Evolutionary conservation across 2,797 vertebrate species (phyloP).

Genomic region (Accipiter fasciatus): DNA sequence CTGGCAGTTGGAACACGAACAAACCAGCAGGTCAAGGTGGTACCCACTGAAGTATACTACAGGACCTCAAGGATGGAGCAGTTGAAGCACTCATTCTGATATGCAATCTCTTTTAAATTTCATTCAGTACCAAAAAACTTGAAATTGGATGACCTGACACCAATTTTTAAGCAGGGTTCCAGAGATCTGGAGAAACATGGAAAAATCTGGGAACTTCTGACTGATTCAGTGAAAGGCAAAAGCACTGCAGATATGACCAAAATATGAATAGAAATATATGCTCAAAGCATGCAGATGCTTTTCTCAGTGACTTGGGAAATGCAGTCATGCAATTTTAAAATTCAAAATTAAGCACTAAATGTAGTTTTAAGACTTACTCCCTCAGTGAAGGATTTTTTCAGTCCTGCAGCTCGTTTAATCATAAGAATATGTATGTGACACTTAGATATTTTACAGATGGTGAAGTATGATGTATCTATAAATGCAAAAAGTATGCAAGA

Average conservation of each 20-base stretch:
- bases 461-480: neutral
- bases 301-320: neutral
- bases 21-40: neutral
- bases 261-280: neutral
- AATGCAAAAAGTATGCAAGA: neutral
- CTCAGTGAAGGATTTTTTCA: neutral
- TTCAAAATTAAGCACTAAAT: neutral
- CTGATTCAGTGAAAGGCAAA: neutral
- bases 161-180: neutral
- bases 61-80: neutral
- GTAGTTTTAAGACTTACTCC: neutral
- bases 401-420: neutral
- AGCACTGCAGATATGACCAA: neutral
- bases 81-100: neutral
- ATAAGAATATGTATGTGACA: neutral
- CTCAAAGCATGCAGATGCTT: accelerated
- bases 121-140: neutral
- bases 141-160: neutral
- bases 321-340: neutral
- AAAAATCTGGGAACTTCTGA: neutral
- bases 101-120: neutral
- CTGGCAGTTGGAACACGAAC: neutral
- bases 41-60: neutral
- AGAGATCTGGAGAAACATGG: neutral
- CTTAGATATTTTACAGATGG: neutral